Percentiles rank a stretch among this genome's conserved stretches.
phyloP scores from a whole-genome alignment of 92 coral and sea anemone genomes.

The Porites evermanni region DNA sequence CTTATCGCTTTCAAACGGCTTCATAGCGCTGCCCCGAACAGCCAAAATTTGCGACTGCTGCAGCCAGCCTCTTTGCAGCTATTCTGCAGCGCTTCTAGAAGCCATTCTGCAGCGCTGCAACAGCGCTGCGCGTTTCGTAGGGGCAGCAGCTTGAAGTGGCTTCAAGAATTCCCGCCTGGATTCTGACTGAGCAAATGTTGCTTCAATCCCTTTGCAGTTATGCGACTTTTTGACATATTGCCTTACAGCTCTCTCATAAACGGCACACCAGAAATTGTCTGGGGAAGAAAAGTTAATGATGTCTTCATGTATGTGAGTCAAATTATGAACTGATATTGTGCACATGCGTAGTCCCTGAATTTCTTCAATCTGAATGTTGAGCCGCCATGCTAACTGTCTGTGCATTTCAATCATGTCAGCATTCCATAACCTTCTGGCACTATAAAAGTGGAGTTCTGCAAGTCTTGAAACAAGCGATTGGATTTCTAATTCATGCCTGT shows the following conservation, averaged over 20 bases:
- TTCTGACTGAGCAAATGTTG: constrained; percentile 71
- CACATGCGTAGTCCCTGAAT: constrained; percentile 68
- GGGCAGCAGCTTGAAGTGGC: constrained; percentile 33
- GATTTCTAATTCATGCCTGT: constrained; percentile 36
- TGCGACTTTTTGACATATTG: constrained; percentile 54
- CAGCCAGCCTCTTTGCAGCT: no score
- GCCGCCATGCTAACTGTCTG: constrained; percentile 43
- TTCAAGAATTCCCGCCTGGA: constrained; percentile 59
- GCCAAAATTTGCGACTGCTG: no score
- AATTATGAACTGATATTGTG: constrained; percentile 62
- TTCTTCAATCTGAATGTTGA: constrained; percentile 54
- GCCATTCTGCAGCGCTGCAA: no score
- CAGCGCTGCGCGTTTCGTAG: no score
- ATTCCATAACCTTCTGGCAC: constrained; percentile 62
- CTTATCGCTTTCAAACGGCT: no score
- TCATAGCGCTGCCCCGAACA: no score
- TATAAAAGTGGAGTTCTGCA: constrained; percentile 62
- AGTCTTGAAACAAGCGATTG: constrained; percentile 44
- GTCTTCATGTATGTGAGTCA: constrained; percentile 61
- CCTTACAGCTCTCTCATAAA: constrained; percentile 65
- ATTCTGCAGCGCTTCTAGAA: no score
- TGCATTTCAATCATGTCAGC: constrained; percentile 42
- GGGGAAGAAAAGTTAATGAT: constrained; percentile 53
- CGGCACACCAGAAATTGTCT: constrained; percentile 72
- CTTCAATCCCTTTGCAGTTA: constrained; percentile 69